A percentile compares a stretch with the other conserved stretches of the same genome.
Conservation (phyloP, 2,113 vertebrate species). For the Dicaeum eximium region DNA sequence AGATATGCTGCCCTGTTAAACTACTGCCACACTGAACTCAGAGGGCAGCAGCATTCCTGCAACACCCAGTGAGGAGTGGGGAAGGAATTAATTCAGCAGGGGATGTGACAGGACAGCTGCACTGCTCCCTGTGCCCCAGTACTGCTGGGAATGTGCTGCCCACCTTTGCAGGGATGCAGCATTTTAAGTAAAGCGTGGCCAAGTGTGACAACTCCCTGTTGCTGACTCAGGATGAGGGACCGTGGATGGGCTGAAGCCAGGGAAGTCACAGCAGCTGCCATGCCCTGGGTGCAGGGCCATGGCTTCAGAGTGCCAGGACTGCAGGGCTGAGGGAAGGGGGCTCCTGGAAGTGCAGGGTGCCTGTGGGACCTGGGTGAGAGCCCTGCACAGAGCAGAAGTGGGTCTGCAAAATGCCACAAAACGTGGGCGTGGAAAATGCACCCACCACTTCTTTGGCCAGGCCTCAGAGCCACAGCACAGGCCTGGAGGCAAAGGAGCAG, state of each 20-base stretch:
- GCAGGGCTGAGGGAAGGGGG: background rate
- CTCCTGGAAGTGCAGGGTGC: background rate
- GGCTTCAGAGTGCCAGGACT: background rate
- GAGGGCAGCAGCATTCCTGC: background rate
- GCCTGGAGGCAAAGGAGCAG: background rate
- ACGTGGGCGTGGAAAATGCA: background rate
- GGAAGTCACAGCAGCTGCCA: background rate
- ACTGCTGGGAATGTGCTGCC: background rate
- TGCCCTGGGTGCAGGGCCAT: background rate
- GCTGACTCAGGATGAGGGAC: background rate
- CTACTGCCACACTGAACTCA: background rate
- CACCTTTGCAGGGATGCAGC: background rate
- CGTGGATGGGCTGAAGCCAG: fast-evolving
- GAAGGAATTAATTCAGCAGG: background rate
- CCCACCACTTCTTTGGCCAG: fast-evolving
- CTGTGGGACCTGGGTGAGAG: background rate
- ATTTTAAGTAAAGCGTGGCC: background rate
- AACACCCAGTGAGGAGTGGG: background rate
- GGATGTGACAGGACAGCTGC: background rate
- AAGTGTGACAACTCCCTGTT: background rate
- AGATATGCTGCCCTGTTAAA: background rate
- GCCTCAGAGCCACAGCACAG: background rate
- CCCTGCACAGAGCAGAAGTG: background rate
- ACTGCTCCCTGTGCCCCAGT: background rate
- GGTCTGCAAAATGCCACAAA: background rate